Conservation (phyloP, 2,888 invertebrate species). For the Agapostemon virescens region DNA sequence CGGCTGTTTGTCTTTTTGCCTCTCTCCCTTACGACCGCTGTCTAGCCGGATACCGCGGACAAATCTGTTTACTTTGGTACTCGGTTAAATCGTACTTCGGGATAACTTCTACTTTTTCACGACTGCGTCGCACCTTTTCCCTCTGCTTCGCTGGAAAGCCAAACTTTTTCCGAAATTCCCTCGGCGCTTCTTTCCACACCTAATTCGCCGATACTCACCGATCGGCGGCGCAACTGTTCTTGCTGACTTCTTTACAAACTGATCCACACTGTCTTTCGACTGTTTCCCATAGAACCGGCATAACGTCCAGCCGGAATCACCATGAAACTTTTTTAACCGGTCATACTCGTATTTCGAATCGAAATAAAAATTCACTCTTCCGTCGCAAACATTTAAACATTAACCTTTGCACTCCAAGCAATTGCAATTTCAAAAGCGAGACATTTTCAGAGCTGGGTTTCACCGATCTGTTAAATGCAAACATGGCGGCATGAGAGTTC, state of each 20-base stretch:
- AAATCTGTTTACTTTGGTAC: slow-evolving; percentile 57
- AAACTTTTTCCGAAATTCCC: slow-evolving; percentile 39
- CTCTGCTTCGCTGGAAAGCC: slow-evolving; percentile 5
- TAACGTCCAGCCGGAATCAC: too few species aligned
- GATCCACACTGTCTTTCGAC: too few species aligned
- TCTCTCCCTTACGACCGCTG: neutral
- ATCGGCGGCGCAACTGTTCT: neutral
- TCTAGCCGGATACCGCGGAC: slow-evolving; percentile 12
- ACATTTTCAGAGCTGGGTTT: too few species aligned
- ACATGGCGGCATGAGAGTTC: too few species aligned
- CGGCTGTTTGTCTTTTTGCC: slow-evolving; percentile 41
- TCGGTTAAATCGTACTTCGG: slow-evolving; percentile 51
- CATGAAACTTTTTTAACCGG: too few species aligned
- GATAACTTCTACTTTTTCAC: slow-evolving; percentile 65
- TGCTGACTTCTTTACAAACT: neutral
- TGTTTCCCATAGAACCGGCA: too few species aligned
- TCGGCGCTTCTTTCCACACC: slow-evolving; percentile 8
- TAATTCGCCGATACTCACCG: slow-evolving; percentile 12
- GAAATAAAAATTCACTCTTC: too few species aligned
- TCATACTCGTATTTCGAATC: too few species aligned
- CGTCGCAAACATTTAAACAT: too few species aligned
- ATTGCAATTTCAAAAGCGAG: too few species aligned
- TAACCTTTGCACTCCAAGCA: too few species aligned
- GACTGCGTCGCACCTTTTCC: slow-evolving; percentile 39
- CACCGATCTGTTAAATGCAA: too few species aligned